These are phyloP conservation scores for Tarsius wallacei DNA, from an alignment of 2,797 vertebrate genomes.

Conservation along the genomic window DNA sequence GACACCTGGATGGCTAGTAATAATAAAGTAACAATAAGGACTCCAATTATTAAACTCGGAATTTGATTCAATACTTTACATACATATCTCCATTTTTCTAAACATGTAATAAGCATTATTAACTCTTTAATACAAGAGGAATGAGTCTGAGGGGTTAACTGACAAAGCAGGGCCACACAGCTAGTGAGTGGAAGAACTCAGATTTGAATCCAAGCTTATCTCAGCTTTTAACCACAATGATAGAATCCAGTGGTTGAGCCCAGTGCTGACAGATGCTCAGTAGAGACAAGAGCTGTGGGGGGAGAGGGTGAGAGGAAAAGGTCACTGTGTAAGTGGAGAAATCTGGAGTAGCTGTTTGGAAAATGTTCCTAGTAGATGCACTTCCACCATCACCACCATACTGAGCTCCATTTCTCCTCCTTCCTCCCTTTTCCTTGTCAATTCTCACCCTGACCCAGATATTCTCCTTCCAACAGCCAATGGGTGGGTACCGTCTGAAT, in stretches of 20 bases:
- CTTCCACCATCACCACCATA: not conserved
- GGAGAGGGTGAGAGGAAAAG: not conserved
- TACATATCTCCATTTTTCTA: not conserved
- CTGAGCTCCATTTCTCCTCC: not conserved
- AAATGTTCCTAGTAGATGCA: not conserved
- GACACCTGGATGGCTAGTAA: not conserved
- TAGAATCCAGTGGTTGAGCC: not conserved
- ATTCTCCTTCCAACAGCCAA: conserved; percentile 18
- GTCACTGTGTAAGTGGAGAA: not conserved
- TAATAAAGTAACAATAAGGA: not conserved
- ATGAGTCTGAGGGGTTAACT: not conserved
- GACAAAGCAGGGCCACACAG: not conserved
- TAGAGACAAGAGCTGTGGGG: not conserved
- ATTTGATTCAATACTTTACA: not conserved
- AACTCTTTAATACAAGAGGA: not conserved
- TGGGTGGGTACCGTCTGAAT: conserved; percentile 76
- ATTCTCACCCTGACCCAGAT: conserved; percentile 30
- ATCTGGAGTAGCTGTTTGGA: not conserved
- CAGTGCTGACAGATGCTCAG: not conserved
- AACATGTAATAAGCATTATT: not conserved
- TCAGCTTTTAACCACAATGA: conserved; percentile 10
- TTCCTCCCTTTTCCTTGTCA: not conserved
- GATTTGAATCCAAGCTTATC: conserved; percentile 2
- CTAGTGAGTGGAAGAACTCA: not conserved
- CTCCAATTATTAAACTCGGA: not conserved